phyloP scores from a whole-genome alignment of 2,888 invertebrate genomes.

The Synergus laeviventris region DNA sequence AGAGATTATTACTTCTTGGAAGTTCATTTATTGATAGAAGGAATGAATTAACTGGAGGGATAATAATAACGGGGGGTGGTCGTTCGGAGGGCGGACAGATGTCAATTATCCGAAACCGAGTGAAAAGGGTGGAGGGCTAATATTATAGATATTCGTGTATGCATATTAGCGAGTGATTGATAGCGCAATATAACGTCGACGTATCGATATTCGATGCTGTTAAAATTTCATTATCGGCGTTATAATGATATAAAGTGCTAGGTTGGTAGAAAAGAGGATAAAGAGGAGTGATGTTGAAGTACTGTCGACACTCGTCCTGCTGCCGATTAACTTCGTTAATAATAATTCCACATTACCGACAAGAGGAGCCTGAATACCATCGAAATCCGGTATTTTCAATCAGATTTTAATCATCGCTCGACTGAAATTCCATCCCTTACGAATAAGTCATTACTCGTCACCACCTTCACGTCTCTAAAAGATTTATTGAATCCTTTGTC shows the following conservation, averaged over 20 bases:
- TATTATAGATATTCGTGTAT: conserved; percentile 40
- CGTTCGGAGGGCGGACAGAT: conserved; percentile 62
- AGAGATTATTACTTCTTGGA: background rate
- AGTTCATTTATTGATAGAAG: conserved; percentile 7
- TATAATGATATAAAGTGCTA: conserved; percentile 69
- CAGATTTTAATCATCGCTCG: conserved; percentile 63
- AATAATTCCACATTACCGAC: conserved; percentile 65
- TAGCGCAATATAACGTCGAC: conserved; percentile 62
- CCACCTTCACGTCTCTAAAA: background rate
- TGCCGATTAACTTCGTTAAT: conserved; percentile 73
- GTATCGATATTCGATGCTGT: conserved; percentile 71
- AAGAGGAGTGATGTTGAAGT: conserved; percentile 52
- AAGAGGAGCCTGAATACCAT: conserved; percentile 46
- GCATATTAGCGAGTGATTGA: conserved; percentile 62
- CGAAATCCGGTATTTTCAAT: conserved; percentile 56
- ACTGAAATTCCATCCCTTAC: conserved; percentile 41
- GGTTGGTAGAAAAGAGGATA: conserved; percentile 48
- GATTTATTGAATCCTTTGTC: background rate
- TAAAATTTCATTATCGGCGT: conserved; percentile 71
- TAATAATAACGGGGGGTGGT: conserved; percentile 56
- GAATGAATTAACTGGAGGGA: conserved; percentile 52
- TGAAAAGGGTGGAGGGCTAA: conserved; percentile 43
- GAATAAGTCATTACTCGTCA: conserved; percentile 47
- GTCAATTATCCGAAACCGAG: conserved; percentile 62
- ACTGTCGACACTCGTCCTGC: conserved; percentile 67